A percentile compares a stretch with the other conserved stretches of the same genome.
These are phyloP conservation scores for Gymnobelideus leadbeateri DNA, from an alignment of 2,113 vertebrate genomes.

Conservation along the genomic window DNA sequence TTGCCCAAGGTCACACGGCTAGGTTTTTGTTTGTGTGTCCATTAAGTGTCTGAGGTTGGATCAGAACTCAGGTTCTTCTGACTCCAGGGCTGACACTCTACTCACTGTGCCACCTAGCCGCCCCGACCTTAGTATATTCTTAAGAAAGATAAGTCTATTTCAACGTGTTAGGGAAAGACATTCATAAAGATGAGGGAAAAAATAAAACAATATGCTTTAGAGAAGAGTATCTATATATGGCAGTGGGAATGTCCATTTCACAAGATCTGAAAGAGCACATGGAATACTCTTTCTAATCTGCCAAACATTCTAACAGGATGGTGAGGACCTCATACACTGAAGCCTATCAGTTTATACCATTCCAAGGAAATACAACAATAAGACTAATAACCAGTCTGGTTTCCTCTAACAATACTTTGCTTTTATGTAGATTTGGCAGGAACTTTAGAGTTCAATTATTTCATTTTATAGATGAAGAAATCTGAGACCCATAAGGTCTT, in stretches of 20 bases:
- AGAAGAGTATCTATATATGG: neutral
- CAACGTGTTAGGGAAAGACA: neutral
- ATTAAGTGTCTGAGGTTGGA: too few relatives aligned
- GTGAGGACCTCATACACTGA: conserved; percentile 40
- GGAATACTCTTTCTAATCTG: neutral
- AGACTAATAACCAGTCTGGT: neutral
- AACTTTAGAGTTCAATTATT: neutral
- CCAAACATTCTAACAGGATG: neutral
- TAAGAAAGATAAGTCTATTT: neutral
- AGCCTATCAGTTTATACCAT: neutral
- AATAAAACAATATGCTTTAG: conserved; percentile 1
- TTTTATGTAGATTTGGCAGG: neutral
- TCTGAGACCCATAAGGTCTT: neutral
- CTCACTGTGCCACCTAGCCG: too few relatives aligned
- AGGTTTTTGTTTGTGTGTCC: too few relatives aligned
- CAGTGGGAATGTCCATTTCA: neutral
- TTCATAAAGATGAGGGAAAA: neutral
- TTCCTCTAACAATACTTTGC: conserved; percentile 17
- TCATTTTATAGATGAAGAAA: neutral
- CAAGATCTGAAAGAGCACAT: neutral
- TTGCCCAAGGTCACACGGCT: too few relatives aligned
- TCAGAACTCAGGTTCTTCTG: too few relatives aligned
- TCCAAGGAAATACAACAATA: conserved; percentile 18
- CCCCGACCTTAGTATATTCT: conserved; percentile 25
- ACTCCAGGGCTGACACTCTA: too few relatives aligned